phyloP scores from a whole-genome alignment of 2,888 invertebrate species.

The Limnephilus marmoratus region DNA sequence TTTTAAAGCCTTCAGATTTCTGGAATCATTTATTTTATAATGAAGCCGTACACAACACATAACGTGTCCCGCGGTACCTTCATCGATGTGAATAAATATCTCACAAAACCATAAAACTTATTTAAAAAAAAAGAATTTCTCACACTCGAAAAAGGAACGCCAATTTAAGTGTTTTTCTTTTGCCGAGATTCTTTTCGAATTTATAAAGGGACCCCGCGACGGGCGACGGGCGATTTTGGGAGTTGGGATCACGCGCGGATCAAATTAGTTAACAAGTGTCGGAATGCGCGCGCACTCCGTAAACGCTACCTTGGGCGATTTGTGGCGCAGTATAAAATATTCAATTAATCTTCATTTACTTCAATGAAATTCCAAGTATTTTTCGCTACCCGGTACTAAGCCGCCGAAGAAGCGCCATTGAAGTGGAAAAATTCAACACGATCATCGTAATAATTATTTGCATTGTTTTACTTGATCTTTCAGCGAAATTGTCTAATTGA shows the following conservation, averaged over 20 bases:
- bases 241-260: slow-evolving; percentile 50
- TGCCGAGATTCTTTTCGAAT: not conserved
- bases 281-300: slow-evolving; percentile 56
- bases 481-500: too few species aligned
- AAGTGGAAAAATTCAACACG: not conserved
- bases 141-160: not conserved
- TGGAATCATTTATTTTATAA: not conserved
- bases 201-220: not conserved
- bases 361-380: slow-evolving; percentile 30
- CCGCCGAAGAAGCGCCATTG: not conserved
- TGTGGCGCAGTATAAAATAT: slow-evolving; percentile 28
- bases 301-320: slow-evolving; percentile 15
- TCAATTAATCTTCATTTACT: slow-evolving; percentile 36
- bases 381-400: not conserved
- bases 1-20: not conserved
- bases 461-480: not conserved
- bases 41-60: not conserved
- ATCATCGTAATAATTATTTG: not conserved
- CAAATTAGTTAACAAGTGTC: slow-evolving; percentile 61
- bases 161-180: not conserved
- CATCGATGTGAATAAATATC: slow-evolving; percentile 2
- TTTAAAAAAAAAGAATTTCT: not conserved
- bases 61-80: not conserved
- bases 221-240: not conserved
- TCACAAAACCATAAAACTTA: not conserved